Base-by-base conservation (phyloP, 2,797 vertebrate genomes). In the Coranthus polyacanthus region DNA sequence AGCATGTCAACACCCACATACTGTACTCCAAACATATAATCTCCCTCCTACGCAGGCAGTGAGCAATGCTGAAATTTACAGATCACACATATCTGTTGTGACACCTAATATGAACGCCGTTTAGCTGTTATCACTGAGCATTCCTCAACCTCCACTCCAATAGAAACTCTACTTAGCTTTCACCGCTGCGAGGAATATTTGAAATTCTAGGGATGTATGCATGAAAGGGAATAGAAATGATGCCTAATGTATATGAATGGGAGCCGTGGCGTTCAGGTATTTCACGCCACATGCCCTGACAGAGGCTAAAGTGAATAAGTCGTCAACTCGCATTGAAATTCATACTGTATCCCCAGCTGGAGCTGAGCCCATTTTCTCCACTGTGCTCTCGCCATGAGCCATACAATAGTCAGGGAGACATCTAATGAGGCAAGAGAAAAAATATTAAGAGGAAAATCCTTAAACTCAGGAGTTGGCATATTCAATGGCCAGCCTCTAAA, bases 361-460 rank as follows among this genome's bases (percentile, higher is more conserved):
- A 78, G 83, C 79, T 5, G 66, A 81, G 80, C 75, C 72, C 70
- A 77, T 86, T 89, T 81, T 83, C 79, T 84, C 75, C 55, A 46
- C 69, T 26, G 66, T 57, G 71, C 79, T 70, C 78, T 78, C 64
- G 13, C 83, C 72, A 78, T 24, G 72, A 86, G 75, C 71, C 63
- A 15, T 45, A 83, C 87, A 80, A 87, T 72, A 82, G 73, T 67
- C 72, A 65, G 70, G 39, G 75, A 83, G 75, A 58, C 65, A 7
- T 78, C 79, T 89, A 90, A 89, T 90, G 89, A 90, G 84, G 83
- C 75, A 77, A 74, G 72, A 72, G 74, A 43, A 42, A 57, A 83
- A 81, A 78, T 71, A 81, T 83, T 62, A 82, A 76, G 78, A 65
- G 67, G 47, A 60, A 79, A 84, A 81, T 72, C 70, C 72, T 83